These are phyloP conservation scores for Micromys minutus DNA, from an alignment of 2,113 vertebrate genomes.

Conservation along the genomic window DNA sequence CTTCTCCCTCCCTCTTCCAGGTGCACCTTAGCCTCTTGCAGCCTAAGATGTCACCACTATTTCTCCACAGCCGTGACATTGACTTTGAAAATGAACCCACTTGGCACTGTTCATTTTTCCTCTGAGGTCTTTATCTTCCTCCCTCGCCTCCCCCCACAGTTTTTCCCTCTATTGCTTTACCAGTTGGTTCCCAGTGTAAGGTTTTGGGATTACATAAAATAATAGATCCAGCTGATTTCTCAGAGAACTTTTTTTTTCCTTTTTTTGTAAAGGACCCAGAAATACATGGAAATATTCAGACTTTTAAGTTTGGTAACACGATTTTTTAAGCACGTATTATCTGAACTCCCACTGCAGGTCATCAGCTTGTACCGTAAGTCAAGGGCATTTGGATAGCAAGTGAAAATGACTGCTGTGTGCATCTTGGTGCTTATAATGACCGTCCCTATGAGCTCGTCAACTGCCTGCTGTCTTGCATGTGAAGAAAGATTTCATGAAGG, in stretches of 20 bases:
- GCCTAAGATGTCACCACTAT: not conserved
- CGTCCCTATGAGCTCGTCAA: not conserved
- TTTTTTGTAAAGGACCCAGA: not conserved
- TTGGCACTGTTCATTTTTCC: not conserved
- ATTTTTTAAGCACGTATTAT: not conserved
- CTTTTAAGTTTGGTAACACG: not conserved
- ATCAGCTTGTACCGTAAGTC: not conserved
- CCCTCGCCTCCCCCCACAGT: too few species aligned
- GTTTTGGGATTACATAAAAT: not conserved
- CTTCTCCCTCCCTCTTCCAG: not conserved
- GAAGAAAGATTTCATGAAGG: not conserved
- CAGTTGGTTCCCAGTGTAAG: not conserved
- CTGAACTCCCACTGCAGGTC: not conserved
- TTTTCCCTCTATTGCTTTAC: constrained; percentile 5
- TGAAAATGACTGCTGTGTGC: not conserved
- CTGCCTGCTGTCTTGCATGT: not conserved
- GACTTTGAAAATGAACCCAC: not conserved
- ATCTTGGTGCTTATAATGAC: not conserved
- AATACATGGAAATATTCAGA: constrained; percentile 22
- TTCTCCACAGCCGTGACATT: constrained; percentile 26
- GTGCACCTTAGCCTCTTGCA: not conserved
- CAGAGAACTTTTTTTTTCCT: not conserved
- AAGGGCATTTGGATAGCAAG: not conserved
- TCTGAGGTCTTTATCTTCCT: not conserved
- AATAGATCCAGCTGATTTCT: not conserved